phyloP scores from a whole-genome alignment of 1,140 invertebrate genomes.

The Lucilia cuprina region DNA sequence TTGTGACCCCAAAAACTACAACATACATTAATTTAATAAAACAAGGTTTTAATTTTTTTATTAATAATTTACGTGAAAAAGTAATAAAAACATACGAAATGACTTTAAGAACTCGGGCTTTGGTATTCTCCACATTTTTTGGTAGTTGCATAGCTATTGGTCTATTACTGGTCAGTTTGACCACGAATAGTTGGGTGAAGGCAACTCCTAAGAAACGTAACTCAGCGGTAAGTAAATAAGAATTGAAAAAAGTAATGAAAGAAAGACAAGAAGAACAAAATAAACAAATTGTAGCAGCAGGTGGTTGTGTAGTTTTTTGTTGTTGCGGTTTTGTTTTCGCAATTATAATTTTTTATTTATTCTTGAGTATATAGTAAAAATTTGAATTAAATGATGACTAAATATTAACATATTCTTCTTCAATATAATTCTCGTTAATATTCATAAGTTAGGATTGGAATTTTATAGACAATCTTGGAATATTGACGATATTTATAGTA shows the following conservation, averaged over 20 bases:
- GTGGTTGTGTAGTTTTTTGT: neutral
- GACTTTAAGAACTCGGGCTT: constrained; percentile 55
- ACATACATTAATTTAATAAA: neutral
- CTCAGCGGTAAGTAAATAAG: constrained; percentile 58
- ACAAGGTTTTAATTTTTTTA: neutral
- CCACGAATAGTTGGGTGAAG: constrained; percentile 88
- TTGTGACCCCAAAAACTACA: neutral
- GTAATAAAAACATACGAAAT: constrained; percentile 40
- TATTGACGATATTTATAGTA: too few relatives aligned
- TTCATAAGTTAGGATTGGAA: too few relatives aligned
- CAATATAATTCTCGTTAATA: too few relatives aligned
- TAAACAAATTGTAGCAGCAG: neutral
- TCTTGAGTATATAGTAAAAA: too few relatives aligned
- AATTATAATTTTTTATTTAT: too few relatives aligned
- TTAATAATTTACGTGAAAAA: neutral
- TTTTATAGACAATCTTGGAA: too few relatives aligned
- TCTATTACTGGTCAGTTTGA: constrained; percentile 81
- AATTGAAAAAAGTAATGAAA: neutral
- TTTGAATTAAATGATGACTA: too few relatives aligned
- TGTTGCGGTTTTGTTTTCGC: too few relatives aligned
- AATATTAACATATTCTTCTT: too few relatives aligned
- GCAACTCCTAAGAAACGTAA: constrained; percentile 76
- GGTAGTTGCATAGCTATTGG: constrained; percentile 83
- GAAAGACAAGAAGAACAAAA: neutral
- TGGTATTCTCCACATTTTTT: constrained; percentile 90